These are phyloP conservation scores for Nematolebias whitei DNA, from an alignment of 2,113 vertebrate genomes.

Conservation along the genomic window DNA sequence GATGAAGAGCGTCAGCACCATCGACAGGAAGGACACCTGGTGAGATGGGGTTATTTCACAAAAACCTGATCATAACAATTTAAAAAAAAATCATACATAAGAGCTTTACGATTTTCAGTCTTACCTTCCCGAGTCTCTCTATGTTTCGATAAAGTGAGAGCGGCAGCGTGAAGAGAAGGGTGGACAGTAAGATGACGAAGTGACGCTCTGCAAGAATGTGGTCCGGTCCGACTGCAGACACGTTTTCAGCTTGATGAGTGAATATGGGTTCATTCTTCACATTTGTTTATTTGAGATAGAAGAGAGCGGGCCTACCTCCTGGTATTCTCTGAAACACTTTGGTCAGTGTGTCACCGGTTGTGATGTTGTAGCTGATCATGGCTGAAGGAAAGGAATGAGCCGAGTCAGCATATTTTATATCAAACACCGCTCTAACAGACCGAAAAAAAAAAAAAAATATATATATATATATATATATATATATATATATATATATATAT, in stretches of 20 bases:
- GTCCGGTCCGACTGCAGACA: conserved; percentile 83
- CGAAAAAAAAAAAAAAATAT: too few relatives aligned
- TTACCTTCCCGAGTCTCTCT: conserved; percentile 91
- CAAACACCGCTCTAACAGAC: too few relatives aligned
- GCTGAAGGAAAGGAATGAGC: conserved; percentile 77
- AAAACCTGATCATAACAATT: not conserved
- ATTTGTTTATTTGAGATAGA: not conserved
- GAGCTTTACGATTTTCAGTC: not conserved
- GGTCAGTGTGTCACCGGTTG: conserved; percentile 90
- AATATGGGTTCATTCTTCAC: not conserved
- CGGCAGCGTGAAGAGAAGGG: conserved; percentile 86
- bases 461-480: too few relatives aligned
- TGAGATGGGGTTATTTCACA: conserved; percentile 48
- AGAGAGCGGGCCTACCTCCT: conserved; percentile 82
- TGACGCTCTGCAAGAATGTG: conserved; percentile 84
- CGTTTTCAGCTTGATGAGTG: too few relatives aligned
- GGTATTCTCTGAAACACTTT: conserved; percentile 94
- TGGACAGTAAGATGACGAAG: conserved; percentile 88
- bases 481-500: too few relatives aligned
- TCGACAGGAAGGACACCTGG: conserved; percentile 90
- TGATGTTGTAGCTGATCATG: conserved; percentile 98
- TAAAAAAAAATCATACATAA: too few relatives aligned
- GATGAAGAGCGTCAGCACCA: conserved; percentile 87
- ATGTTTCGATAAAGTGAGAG: conserved; percentile 90
- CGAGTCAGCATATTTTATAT: not conserved